Conservation (phyloP, 2,113 vertebrate genomes). For the Platysteira castanea region DNA sequence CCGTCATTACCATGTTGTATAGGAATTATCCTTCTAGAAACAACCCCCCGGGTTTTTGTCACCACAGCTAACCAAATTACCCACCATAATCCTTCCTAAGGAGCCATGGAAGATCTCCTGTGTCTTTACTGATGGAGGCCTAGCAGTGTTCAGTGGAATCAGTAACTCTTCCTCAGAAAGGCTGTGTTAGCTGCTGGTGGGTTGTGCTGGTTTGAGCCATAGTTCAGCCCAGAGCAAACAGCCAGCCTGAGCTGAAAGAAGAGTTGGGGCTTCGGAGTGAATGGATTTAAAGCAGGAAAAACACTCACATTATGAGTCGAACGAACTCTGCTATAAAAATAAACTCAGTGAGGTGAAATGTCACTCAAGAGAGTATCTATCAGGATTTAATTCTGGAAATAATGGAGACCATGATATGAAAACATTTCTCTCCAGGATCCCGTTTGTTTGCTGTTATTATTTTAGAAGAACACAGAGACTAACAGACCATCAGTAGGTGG, state of each 20-base stretch:
- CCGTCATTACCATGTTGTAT: background rate
- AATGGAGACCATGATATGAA: background rate
- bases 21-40: background rate
- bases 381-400: background rate
- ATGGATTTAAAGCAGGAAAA: background rate
- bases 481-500: background rate
- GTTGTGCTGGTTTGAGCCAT: background rate
- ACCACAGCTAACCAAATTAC: background rate
- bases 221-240: background rate
- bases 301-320: background rate
- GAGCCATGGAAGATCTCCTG: background rate
- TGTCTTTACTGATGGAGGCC: background rate
- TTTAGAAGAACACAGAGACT: background rate
- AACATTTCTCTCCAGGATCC: background rate
- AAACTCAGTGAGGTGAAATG: background rate
- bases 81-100: background rate
- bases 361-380: background rate
- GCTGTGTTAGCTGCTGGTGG: background rate
- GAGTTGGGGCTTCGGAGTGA: background rate
- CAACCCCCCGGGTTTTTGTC: accelerated
- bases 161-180: background rate
- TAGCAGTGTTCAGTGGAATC: background rate
- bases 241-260: background rate
- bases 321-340: background rate
- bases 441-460: background rate